Percentiles rank a stretch among this genome's conserved stretches.
Conservation (phyloP, 2,797 vertebrate genomes). For the Protonibea diacanthus region DNA sequence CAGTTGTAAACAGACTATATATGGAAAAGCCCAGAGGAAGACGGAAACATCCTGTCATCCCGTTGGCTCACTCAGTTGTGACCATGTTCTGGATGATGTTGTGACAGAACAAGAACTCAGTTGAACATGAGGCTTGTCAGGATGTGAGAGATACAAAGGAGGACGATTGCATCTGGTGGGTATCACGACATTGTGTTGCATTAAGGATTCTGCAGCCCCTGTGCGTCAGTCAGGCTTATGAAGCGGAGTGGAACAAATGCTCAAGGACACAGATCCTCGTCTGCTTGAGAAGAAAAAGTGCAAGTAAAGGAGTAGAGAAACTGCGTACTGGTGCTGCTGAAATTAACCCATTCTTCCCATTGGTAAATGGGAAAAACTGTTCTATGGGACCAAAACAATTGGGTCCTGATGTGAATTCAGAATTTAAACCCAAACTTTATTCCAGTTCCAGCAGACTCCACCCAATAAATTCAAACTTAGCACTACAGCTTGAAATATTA, state of each 20-base stretch:
- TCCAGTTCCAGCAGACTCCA: background rate
- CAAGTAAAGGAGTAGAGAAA: background rate
- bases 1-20: conserved; percentile 16
- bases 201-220: conserved; percentile 54
- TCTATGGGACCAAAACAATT: background rate
- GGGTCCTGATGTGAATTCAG: background rate
- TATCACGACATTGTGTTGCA: conserved; percentile 48
- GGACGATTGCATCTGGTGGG: conserved; percentile 20
- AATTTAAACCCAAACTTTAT: background rate
- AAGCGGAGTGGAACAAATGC: conserved; percentile 49
- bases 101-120: conserved; percentile 39
- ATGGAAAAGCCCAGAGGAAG: conserved; percentile 7
- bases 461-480: too few relatives aligned
- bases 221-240: conserved; percentile 28
- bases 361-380: background rate
- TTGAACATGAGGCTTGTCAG: conserved; percentile 14
- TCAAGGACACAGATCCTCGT: conserved; percentile 23
- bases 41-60: conserved; percentile 1
- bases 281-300: conserved; percentile 9
- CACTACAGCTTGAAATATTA: too few relatives aligned
- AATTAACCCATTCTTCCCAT: background rate
- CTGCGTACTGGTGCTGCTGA: background rate
- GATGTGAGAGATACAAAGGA: conserved; percentile 29
- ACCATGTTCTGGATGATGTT: conserved; percentile 39
- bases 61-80: background rate